phyloP scores from a whole-genome alignment of 2,113 vertebrate species.

The Tautogolabrus adspersus region DNA sequence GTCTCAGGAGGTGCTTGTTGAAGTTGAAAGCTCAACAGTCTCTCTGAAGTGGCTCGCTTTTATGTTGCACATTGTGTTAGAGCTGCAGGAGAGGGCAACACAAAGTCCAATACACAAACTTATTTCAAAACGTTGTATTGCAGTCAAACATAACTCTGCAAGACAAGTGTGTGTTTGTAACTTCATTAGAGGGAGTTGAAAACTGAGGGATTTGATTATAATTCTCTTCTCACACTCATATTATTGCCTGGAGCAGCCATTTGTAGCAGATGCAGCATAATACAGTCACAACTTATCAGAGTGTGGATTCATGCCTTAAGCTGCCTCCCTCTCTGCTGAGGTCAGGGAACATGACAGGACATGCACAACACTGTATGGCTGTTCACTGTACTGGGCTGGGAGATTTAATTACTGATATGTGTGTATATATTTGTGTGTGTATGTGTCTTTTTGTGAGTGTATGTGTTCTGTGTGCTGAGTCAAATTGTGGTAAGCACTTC shows the following conservation, averaged over 20 bases:
- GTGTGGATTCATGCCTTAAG: conserved; percentile 53
- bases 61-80: conserved; percentile 72
- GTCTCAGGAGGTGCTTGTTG: conserved; percentile 74
- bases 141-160: conserved; percentile 36
- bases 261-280: conserved; percentile 43
- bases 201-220: conserved; percentile 14
- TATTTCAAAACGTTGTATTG: conserved; percentile 54
- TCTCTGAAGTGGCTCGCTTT: conserved; percentile 82
- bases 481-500: conserved; percentile 77
- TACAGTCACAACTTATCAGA: conserved; percentile 60
- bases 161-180: background rate
- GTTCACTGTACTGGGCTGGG: conserved; percentile 28
- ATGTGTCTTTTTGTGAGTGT: conserved; percentile 27
- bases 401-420: conserved; percentile 58
- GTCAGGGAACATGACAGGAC: conserved; percentile 74
- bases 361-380: conserved; percentile 50
- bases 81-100: conserved; percentile 54
- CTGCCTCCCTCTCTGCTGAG: conserved; percentile 58
- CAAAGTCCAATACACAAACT: conserved; percentile 52
- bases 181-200: conserved; percentile 52
- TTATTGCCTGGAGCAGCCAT: conserved; percentile 42
- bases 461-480: conserved; percentile 62
- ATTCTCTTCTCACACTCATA: conserved; percentile 16
- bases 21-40: conserved; percentile 80
- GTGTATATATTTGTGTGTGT: conserved; percentile 19